Evolutionary conservation across 2,888 invertebrate species (phyloP), one percentile per base, ranked within the genome.

Genomic region (Oxyscelio sp.): DNA sequence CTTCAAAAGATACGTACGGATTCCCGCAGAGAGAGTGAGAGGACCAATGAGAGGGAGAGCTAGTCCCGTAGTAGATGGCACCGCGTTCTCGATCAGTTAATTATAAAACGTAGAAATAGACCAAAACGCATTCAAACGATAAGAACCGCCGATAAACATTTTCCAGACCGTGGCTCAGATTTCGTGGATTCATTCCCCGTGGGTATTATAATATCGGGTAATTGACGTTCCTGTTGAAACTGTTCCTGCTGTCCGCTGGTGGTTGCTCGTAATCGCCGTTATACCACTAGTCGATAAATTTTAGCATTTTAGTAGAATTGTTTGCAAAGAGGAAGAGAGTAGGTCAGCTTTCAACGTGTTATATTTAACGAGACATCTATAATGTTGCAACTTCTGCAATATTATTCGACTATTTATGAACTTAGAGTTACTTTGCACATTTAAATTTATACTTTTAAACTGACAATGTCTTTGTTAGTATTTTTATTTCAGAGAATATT

Each of bases 1-100:
- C 87, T 85, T 86, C 85, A 78, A 82, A 82, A 83, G 79, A 79
- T 81, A 86, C 71, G 45, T 84, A 73, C 34, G 66, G 61, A 77
- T 83, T 71, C 81, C 71, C 63, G 80, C 68, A 11, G 71, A 68
- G 63, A 22, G 45, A 73, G 15, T 15, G n/a, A 22, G 61, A 71
- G 75, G 50, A 63, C 48, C 48, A 45, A 15, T 24, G 27, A 65
- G 56, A 38, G 52, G 43, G 71, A 81, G 81, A 58, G 66, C 27
- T n/a, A 13, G 17, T 9, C 24, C 24, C 31, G 48, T 75, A 50
- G 45, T 75, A 34, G 68, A 70, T 78, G 83, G 71, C 80, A 77
- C 77, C 66, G 71, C 73, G 79, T 75, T 83, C 73, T 48, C 83
- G 80, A 78, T 77, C 83, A 65, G 80, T 77, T 85, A 83, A 85